These are phyloP conservation scores for Scaptomyza montana DNA, from an alignment of 1,140 invertebrate species.

Conservation along the genomic window DNA sequence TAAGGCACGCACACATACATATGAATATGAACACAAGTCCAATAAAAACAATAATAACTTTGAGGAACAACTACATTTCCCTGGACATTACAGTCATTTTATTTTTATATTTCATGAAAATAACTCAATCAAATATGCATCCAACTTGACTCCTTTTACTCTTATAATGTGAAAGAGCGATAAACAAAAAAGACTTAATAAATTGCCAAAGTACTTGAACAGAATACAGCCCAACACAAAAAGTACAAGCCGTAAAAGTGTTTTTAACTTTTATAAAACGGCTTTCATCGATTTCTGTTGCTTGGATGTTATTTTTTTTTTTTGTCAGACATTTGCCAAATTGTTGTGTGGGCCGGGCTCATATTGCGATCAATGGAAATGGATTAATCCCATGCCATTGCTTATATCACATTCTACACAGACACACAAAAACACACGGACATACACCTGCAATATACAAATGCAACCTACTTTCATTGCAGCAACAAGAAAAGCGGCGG, in stretches of 20 bases:
- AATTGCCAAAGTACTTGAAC: background rate
- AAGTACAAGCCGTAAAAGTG: slow-evolving; percentile 72
- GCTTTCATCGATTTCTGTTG: slow-evolving; percentile 18
- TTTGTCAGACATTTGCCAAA: slow-evolving; percentile 15
- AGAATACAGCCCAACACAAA: background rate
- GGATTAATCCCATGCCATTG: slow-evolving; percentile 58
- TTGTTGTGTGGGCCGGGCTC: slow-evolving; percentile 34
- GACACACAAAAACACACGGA: background rate
- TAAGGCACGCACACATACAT: slow-evolving; percentile 17
- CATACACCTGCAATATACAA: slow-evolving; percentile 30
- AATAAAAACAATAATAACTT: too few relatives aligned
- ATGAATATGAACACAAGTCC: too few relatives aligned
- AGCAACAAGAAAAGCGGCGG: slow-evolving; percentile 12
- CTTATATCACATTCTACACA: background rate
- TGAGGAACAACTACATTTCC: too few relatives aligned
- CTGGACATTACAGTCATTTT: too few relatives aligned
- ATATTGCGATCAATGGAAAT: slow-evolving; percentile 75
- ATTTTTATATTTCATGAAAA: too few relatives aligned
- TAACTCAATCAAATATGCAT: too few relatives aligned
- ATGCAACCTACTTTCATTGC: slow-evolving; percentile 65
- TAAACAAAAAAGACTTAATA: too few relatives aligned
- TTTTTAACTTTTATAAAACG: slow-evolving; percentile 47
- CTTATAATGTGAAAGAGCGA: too few relatives aligned
- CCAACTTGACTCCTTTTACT: too few relatives aligned
- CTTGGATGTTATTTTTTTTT: slow-evolving; percentile 6